Evolutionary conservation across 2,888 invertebrate genomes (phyloP).

Genomic region (Sepiola atlantica): DNA sequence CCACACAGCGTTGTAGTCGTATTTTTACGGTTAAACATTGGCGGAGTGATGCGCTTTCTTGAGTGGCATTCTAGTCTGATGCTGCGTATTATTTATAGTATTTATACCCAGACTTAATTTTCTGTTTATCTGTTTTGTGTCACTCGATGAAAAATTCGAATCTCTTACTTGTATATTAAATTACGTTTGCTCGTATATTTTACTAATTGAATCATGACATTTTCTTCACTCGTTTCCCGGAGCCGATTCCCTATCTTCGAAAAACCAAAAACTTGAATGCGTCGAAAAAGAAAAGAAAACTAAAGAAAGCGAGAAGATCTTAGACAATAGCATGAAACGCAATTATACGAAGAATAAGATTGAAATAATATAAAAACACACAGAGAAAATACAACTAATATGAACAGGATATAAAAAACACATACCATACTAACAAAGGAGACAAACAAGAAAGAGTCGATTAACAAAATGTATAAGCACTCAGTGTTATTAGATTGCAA

Average conservation of each 20-base stretch:
- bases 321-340: background rate
- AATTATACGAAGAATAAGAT: background rate
- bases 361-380: background rate
- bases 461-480: background rate
- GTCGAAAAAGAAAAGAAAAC: background rate
- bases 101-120: too few relatives aligned
- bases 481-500: slow-evolving; percentile 20
- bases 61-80: too few relatives aligned
- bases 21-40: too few relatives aligned
- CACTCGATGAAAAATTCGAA: background rate
- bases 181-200: background rate
- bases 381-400: background rate
- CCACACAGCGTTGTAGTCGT: too few relatives aligned
- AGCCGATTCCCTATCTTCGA: background rate
- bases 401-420: background rate
- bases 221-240: background rate
- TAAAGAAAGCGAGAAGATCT: background rate
- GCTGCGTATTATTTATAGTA: too few relatives aligned
- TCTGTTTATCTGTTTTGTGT: background rate
- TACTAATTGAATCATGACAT: background rate
- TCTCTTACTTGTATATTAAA: background rate
- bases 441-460: background rate
- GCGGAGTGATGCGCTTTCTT: too few relatives aligned
- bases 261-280: background rate
- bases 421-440: background rate